Evolutionary conservation across 1,140 invertebrate genomes (phyloP).

Genomic region (Drosophila suzukii): DNA sequence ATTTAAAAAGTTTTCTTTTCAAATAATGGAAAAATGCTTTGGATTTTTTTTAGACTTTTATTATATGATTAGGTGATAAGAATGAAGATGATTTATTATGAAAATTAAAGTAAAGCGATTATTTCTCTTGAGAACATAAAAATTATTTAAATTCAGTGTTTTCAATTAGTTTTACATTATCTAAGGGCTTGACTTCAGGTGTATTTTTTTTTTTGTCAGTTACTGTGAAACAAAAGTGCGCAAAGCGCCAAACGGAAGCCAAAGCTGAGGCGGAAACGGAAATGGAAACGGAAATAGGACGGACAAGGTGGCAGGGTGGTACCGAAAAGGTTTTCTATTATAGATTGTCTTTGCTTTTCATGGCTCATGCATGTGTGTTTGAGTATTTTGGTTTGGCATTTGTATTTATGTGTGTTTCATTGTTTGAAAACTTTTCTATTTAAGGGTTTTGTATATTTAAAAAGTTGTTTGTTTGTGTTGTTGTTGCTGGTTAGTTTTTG

Average conservation of each 20-base stretch:
- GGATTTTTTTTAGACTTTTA: background rate
- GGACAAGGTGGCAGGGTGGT: conserved; percentile 21
- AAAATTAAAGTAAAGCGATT: background rate
- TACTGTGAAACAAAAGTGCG: conserved; percentile 5
- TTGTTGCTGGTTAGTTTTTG: conserved; percentile 31
- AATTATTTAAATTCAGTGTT: too few species aligned
- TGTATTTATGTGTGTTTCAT: conserved; percentile 19
- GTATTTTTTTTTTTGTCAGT: background rate
- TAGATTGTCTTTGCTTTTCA: conserved; percentile 3
- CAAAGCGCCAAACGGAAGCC: conserved; percentile 15
- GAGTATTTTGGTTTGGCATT: background rate
- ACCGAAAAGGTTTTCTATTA: conserved; percentile 20
- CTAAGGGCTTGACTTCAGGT: background rate
- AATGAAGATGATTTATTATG: background rate
- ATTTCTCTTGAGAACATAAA: background rate
- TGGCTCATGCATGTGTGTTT: conserved; percentile 32
- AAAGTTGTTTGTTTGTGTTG: conserved; percentile 36
- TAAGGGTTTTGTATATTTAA: conserved; percentile 23
- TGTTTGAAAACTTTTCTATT: conserved; percentile 20
- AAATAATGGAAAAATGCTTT: too few species aligned
- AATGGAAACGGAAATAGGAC: conserved; percentile 21
- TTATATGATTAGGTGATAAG: background rate
- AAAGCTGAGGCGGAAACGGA: conserved; percentile 33
- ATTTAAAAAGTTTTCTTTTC: too few species aligned
- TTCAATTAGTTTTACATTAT: background rate